phyloP scores from a whole-genome alignment of 2,113 vertebrate genomes.

The Corvus moneduloides region DNA sequence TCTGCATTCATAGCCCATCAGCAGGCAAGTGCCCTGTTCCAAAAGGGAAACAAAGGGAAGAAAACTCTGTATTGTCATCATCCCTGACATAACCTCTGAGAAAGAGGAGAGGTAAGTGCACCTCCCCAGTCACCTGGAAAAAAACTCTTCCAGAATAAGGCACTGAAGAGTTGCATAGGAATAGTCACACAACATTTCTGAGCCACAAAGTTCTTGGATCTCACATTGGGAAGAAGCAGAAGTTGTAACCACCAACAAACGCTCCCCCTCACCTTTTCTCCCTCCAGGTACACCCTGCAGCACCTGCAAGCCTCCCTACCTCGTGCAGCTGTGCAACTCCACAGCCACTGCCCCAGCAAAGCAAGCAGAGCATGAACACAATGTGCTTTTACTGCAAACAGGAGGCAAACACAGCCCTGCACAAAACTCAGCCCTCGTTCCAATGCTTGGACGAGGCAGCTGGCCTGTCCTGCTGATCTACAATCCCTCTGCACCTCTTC shows the following conservation, averaged over 20 bases:
- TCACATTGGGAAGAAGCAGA: neutral
- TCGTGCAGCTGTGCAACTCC: neutral
- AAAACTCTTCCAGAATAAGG: neutral
- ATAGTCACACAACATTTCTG: neutral
- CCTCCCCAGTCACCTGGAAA: neutral
- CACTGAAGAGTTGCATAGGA: neutral
- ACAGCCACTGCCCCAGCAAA: neutral
- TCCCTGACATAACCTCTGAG: neutral
- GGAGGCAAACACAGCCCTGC: neutral
- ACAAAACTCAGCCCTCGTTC: neutral
- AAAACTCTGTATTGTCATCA: neutral
- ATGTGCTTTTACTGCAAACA: neutral
- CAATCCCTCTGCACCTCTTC: neutral
- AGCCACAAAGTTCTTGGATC: neutral
- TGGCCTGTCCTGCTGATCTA: neutral
- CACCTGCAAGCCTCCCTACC: neutral
- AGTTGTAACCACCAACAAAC: neutral
- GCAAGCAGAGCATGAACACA: neutral
- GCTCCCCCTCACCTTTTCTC: neutral
- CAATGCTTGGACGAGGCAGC: accelerated
- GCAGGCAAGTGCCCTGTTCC: neutral
- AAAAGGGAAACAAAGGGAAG: neutral
- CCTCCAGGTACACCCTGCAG: neutral
- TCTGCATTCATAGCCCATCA: neutral
- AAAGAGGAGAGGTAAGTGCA: neutral